Conservation (phyloP, 2,113 vertebrate species). For the Anolis sagrei region DNA sequence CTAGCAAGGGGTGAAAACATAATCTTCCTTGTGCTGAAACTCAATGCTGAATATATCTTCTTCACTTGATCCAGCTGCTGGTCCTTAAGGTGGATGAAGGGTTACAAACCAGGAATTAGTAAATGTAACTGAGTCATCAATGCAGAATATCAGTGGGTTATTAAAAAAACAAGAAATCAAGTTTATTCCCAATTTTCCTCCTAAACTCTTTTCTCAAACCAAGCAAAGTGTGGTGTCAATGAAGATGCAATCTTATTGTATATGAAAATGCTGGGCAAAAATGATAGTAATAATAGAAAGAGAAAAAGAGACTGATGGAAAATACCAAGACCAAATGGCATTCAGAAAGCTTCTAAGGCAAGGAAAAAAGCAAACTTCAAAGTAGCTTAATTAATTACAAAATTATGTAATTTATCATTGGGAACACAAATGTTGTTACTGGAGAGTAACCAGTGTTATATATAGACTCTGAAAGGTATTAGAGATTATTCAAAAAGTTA, state of each 20-base stretch:
- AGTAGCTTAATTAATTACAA: conserved; percentile 22
- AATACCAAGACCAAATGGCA: conserved; percentile 23
- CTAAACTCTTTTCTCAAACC: no score
- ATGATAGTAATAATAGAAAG: neutral
- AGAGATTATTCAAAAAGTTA: conserved; percentile 21
- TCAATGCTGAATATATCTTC: no score
- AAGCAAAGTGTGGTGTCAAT: neutral
- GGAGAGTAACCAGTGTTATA: conserved; percentile 12
- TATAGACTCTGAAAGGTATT: conserved; percentile 12
- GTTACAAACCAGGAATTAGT: no score
- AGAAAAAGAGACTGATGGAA: neutral
- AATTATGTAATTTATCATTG: neutral
- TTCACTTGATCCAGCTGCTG: no score
- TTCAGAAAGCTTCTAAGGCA: conserved; percentile 16
- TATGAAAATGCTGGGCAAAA: neutral
- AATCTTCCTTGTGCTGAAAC: no score
- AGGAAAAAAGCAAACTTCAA: conserved; percentile 4
- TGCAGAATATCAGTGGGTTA: no score
- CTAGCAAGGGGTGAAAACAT: no score
- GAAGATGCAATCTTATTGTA: neutral
- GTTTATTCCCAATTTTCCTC: no score
- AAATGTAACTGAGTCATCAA: no score
- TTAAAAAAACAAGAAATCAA: no score
- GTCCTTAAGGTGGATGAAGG: no score
- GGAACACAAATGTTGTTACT: conserved; percentile 5